These are phyloP conservation scores for Ptiloglossa arizonensis DNA, from an alignment of 1,140 invertebrate genomes.

Conservation along the genomic window DNA sequence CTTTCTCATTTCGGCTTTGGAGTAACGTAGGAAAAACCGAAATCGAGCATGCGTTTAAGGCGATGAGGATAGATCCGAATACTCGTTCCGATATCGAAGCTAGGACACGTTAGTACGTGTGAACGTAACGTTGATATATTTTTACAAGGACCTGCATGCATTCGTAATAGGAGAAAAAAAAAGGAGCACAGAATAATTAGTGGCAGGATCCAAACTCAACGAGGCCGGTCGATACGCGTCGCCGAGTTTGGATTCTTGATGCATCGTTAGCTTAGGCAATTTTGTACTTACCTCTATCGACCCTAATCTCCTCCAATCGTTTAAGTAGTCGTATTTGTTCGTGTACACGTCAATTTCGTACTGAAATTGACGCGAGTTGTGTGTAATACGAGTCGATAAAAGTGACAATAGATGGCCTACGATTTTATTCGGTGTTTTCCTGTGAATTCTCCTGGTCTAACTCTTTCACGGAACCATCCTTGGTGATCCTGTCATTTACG, in stretches of 20 bases:
- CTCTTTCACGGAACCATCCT: neutral
- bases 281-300: slow-evolving; percentile 77
- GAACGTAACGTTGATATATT: slow-evolving; percentile 51
- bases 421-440: slow-evolving; percentile 51
- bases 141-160: slow-evolving; percentile 44
- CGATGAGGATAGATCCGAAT: neutral
- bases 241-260: slow-evolving; percentile 39
- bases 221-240: neutral
- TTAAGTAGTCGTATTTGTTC: slow-evolving; percentile 53
- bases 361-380: slow-evolving; percentile 21
- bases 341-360: slow-evolving; percentile 39
- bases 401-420: slow-evolving; percentile 66
- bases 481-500: neutral
- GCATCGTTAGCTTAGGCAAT: slow-evolving; percentile 71
- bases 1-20: slow-evolving; percentile 54
- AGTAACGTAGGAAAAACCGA: neutral
- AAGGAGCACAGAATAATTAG: neutral
- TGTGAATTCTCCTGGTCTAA: neutral
- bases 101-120: neutral
- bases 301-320: slow-evolving; percentile 27
- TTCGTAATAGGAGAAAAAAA: slow-evolving; percentile 22
- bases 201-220: slow-evolving; percentile 16
- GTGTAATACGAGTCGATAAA: slow-evolving; percentile 61
- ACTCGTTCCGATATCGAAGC: slow-evolving; percentile 36
- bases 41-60: slow-evolving; percentile 4